Evolutionary conservation across 2,797 vertebrate genomes (phyloP).

Genomic region (Schizopygopsis malacanthus): DNA sequence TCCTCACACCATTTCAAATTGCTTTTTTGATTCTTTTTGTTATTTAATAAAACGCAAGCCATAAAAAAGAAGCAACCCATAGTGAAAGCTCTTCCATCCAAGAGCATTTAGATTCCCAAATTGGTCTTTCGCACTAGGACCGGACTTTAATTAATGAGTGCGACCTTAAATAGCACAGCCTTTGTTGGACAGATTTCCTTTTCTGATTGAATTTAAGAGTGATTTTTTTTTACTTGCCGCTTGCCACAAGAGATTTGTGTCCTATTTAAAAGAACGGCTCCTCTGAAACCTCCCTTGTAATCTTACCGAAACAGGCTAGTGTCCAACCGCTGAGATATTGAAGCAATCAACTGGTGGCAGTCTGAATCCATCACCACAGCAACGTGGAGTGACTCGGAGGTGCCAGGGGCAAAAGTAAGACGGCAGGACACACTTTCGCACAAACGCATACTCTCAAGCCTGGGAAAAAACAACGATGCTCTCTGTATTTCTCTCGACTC

Average conservation of each 20-base stretch:
- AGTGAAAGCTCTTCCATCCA: background rate
- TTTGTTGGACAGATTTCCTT: constrained; percentile 60
- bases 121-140: constrained; percentile 57
- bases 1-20: constrained; percentile 57
- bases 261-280: constrained; percentile 61
- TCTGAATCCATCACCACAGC: constrained; percentile 41
- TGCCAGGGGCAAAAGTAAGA: constrained; percentile 20
- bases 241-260: constrained; percentile 58
- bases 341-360: constrained; percentile 46
- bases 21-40: constrained; percentile 63
- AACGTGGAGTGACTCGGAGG: constrained; percentile 14
- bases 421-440: background rate
- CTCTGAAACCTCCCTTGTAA: constrained; percentile 58
- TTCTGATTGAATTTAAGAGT: constrained; percentile 65
- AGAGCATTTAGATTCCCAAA: constrained; percentile 62
- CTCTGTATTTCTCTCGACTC: constrained; percentile 12
- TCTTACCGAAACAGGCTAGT: constrained; percentile 36
- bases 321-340: constrained; percentile 43
- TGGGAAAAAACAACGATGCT: constrained; percentile 41
- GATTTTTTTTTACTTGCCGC: constrained; percentile 32
- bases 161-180: constrained; percentile 58
- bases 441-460: constrained; percentile 10
- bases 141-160: constrained; percentile 68
- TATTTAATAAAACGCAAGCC: constrained; percentile 56
- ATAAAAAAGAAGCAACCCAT: constrained; percentile 57